Percentiles rank a stretch among this genome's conserved stretches.
phyloP scores from a whole-genome alignment of 1,140 invertebrate genomes.

The Aphis gossypii region DNA sequence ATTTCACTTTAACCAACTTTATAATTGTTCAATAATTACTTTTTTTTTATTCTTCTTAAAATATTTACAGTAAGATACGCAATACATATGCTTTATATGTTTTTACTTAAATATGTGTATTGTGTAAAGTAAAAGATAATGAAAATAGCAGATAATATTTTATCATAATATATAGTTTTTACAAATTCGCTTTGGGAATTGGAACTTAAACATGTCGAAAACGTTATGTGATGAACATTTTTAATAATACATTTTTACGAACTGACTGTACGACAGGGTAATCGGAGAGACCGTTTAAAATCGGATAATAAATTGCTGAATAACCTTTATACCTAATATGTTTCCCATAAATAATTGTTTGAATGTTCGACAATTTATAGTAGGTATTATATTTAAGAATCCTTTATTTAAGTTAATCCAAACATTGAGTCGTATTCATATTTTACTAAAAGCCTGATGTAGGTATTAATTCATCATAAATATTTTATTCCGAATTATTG shows the following conservation, averaged over 20 bases:
- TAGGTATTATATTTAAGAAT: constrained; percentile 1
- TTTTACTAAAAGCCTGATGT: background rate
- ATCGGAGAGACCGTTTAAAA: constrained; percentile 37
- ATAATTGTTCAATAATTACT: background rate
- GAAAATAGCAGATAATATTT: background rate
- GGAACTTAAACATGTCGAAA: constrained; percentile 28
- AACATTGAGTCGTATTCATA: constrained; percentile 1
- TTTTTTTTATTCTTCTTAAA: constrained; percentile 9
- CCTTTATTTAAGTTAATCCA: background rate
- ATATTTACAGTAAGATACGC: background rate
- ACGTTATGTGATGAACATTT: constrained; percentile 45
- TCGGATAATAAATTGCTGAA: constrained; percentile 33
- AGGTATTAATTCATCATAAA: constrained; percentile 10
- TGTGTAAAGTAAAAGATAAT: background rate
- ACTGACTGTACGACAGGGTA: constrained; percentile 50
- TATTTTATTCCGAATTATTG: constrained; percentile 49
- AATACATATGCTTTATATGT: background rate
- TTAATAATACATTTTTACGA: constrained; percentile 28
- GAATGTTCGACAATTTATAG: background rate
- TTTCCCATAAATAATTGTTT: constrained; percentile 11
- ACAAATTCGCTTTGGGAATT: constrained; percentile 33
- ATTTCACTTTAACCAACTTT: background rate
- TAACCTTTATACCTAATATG: constrained; percentile 5
- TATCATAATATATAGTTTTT: background rate
- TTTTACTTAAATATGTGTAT: background rate